Conservation (phyloP, 2,797 vertebrate species). For the Crenuchus spilurus region DNA sequence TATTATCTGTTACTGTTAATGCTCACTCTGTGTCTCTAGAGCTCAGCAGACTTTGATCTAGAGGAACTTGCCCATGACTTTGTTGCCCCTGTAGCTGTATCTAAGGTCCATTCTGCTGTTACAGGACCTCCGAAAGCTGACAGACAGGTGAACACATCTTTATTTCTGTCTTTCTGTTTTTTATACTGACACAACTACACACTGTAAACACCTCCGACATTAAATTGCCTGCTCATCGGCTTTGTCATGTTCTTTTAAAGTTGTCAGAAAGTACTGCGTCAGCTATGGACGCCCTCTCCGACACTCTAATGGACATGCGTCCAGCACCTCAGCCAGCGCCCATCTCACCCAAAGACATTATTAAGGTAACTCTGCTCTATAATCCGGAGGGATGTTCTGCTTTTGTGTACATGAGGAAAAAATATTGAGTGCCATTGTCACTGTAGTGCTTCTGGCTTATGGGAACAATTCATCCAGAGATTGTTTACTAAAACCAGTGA, state of each 20-base stretch:
- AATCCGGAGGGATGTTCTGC: background rate
- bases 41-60: slow-evolving; percentile 61
- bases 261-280: slow-evolving; percentile 49
- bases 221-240: background rate
- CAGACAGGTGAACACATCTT: slow-evolving; percentile 58
- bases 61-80: slow-evolving; percentile 69
- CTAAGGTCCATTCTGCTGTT: slow-evolving; percentile 63
- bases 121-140: slow-evolving; percentile 41
- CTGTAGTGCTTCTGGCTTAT: background rate
- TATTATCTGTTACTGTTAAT: background rate
- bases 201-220: background rate
- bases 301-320: slow-evolving; percentile 69
- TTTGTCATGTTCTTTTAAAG: slow-evolving; percentile 48
- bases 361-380: slow-evolving; percentile 66
- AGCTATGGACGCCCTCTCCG: slow-evolving; percentile 76
- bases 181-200: background rate
- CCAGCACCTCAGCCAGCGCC: slow-evolving; percentile 63
- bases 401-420: too few relatives aligned
- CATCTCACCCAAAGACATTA: slow-evolving; percentile 58
- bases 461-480: too few relatives aligned
- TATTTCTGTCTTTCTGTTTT: background rate
- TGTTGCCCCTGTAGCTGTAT: slow-evolving; percentile 58
- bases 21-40: slow-evolving; percentile 49
- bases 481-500: too few relatives aligned
- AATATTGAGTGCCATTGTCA: too few relatives aligned